Percentiles rank a stretch among this genome's conserved stretches.
phyloP scores from a whole-genome alignment of 1,140 invertebrate genomes.

The Agrilus planipennis region DNA sequence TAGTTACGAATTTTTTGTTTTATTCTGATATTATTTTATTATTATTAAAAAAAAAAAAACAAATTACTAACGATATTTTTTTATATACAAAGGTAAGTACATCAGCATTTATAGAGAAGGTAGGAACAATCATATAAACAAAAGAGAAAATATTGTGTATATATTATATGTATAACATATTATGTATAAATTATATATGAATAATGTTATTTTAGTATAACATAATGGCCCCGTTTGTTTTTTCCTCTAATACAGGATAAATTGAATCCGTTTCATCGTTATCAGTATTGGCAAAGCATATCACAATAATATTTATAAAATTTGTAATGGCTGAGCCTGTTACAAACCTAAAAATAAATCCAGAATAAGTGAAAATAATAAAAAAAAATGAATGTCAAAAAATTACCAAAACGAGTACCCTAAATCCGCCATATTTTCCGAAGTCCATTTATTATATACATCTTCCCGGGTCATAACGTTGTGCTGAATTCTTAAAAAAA shows the following conservation, averaged over 20 bases:
- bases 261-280: constrained; percentile 45
- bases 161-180: too few species aligned
- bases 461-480: constrained; percentile 71
- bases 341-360: constrained; percentile 51
- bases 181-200: too few species aligned
- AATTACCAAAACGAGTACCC: constrained; percentile 67
- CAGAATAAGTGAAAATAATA: not conserved
- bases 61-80: too few species aligned
- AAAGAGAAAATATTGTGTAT: too few species aligned
- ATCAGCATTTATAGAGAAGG: too few species aligned
- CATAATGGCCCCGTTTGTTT: constrained; percentile 75
- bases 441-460: constrained; percentile 58
- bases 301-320: constrained; percentile 60
- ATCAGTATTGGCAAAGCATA: constrained; percentile 59
- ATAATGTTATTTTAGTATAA: too few species aligned
- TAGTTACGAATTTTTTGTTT: too few species aligned
- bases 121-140: too few species aligned
- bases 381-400: not conserved
- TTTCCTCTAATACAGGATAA: constrained; percentile 62
- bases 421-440: constrained; percentile 51
- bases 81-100: too few species aligned
- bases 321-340: constrained; percentile 58
- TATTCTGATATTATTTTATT: too few species aligned
- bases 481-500: constrained; percentile 55
- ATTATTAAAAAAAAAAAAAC: too few species aligned